Conservation (phyloP, 2,113 vertebrate species). For the Eurystomus gularis region DNA sequence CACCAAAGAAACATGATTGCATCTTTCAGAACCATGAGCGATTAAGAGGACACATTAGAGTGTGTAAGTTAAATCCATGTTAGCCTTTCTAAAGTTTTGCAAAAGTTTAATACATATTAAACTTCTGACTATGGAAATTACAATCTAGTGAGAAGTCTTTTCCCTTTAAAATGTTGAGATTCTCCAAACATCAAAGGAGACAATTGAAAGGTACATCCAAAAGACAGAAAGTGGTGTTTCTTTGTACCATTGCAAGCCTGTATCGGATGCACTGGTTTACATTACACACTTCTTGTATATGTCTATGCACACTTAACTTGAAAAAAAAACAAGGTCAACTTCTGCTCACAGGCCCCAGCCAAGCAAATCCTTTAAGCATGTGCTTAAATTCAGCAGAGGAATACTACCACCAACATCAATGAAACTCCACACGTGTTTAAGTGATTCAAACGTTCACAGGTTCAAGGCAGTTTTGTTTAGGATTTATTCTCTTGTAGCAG, state of each 20-base stretch:
- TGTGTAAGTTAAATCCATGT: not conserved
- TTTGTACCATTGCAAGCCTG: not conserved
- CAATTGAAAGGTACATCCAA: not conserved
- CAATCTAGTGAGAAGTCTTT: not conserved
- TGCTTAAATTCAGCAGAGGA: conserved; percentile 12
- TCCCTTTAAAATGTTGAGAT: not conserved
- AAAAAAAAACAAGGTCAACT: not conserved
- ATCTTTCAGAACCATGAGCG: conserved; percentile 37
- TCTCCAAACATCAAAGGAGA: not conserved
- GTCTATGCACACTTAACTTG: not conserved
- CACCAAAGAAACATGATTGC: conserved; percentile 37
- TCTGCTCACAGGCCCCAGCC: not conserved
- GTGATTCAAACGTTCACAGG: not conserved
- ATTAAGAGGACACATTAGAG: conserved; percentile 46
- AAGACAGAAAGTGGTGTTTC: not conserved
- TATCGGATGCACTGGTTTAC: not conserved
- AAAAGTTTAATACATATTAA: conserved; percentile 3
- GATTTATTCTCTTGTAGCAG: not conserved
- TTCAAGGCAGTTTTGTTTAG: conserved; percentile 1
- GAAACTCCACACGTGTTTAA: not conserved
- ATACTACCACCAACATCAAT: not conserved
- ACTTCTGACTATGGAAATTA: conserved; percentile 16
- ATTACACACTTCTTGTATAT: not conserved
- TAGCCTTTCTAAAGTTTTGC: conserved; percentile 19
- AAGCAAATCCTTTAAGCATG: conserved; percentile 37